Conservation (phyloP, 2,888 invertebrate genomes). For the Venustoraphidia nigricollis region DNA sequence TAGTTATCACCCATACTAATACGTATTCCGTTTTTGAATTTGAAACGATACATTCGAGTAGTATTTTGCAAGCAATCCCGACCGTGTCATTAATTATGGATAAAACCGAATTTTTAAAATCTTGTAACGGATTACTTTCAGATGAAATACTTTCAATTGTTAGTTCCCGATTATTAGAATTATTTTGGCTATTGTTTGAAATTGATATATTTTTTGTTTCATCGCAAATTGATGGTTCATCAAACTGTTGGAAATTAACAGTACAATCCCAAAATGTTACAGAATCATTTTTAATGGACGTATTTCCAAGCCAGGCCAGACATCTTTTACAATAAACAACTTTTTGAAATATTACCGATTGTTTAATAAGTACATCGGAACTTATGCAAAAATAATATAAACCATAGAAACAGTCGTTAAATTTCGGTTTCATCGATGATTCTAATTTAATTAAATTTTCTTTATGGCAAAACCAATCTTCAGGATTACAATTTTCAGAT, state of each 20-base stretch:
- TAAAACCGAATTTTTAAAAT: slow-evolving; percentile 37
- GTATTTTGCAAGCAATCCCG: slow-evolving; percentile 36
- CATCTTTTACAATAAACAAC: slow-evolving; percentile 40
- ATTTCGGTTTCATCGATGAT: slow-evolving; percentile 28
- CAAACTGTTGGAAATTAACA: slow-evolving; percentile 23
- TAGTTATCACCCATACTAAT: slow-evolving; percentile 45
- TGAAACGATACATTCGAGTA: slow-evolving; percentile 33
- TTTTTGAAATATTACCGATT: slow-evolving; percentile 30
- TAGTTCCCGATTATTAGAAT: background rate
- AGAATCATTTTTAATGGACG: slow-evolving; percentile 24
- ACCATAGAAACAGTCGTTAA: slow-evolving; percentile 39
- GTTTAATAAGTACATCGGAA: slow-evolving; percentile 26
- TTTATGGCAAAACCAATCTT: slow-evolving; percentile 52
- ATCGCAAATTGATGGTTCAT: no score
- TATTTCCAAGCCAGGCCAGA: slow-evolving; percentile 38
- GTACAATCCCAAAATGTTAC: slow-evolving; percentile 43
- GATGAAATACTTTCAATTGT: slow-evolving; percentile 6
- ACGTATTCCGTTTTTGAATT: slow-evolving; percentile 32
- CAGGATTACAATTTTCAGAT: slow-evolving; percentile 38
- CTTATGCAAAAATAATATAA: slow-evolving; percentile 38
- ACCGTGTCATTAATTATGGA: slow-evolving; percentile 33
- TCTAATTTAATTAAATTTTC: slow-evolving; percentile 21
- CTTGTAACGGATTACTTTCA: slow-evolving; percentile 23
- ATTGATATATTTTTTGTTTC: background rate
- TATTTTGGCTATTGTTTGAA: background rate